Evolutionary conservation across 53 echinoderm and acorn worm genomes (phyloP), one percentile per base, ranked within the genome.

Genomic region (Holothuria scabra): DNA sequence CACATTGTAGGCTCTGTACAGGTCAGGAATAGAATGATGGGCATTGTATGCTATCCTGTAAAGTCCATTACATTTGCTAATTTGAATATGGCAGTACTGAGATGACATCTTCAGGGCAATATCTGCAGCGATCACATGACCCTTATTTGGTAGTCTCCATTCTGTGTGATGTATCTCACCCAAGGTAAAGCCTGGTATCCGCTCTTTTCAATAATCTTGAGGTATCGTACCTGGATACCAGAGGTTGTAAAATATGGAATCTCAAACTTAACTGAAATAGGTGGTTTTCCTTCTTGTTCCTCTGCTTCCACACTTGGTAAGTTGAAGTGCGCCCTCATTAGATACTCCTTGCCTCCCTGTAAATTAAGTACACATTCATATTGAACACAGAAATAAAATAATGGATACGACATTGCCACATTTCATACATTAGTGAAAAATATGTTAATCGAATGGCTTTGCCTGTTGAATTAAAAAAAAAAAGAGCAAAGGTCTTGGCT

Each of bases 271-370:
- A 94, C 94, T 28, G 87, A 90, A 60, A 99, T 99, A 61, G 99
- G 99, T 65, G 99, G 99, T 49, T 87, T 84, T 13, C 99, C 99
- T 69, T 99, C 99, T 18, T 83, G 85, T 46, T 92, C 93, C 67
- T 99, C 99, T 8, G 92, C 91, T 80, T 91, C 90, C 33, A 95
- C 99, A 38, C 99, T 99, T 35, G 99, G 99, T 34, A 99, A 86
- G 85, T 94, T 99, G 89, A 99, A 99, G 87, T 99, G 99, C 68
- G 99, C 99, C 90, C 99, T 90, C 99, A 99, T 99, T 46, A 99
- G 93, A 63, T 89, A 99, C 74, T 99, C 99, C 79, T 99, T 99
- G 61, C 99, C 99, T 65, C 99, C 99, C 99, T 97, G 61, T 41
- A 21, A n/a, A 46, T 18, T 16, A 52, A 52, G 52, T 8, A 18